These are phyloP conservation scores for Sebastolobus altivelis DNA, from an alignment of 2,797 vertebrate species.

Conservation along the genomic window DNA sequence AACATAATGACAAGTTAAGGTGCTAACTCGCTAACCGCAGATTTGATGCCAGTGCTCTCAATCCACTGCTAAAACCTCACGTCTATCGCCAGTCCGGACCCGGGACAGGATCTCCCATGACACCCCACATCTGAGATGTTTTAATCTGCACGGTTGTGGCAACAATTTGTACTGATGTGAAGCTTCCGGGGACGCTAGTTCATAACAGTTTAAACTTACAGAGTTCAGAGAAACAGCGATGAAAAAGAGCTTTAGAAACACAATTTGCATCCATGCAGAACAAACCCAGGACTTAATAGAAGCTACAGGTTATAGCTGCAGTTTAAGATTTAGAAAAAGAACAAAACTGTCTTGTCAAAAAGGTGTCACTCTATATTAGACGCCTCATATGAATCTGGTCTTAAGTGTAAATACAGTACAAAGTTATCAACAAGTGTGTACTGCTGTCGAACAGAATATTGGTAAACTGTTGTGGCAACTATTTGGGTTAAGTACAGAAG, in stretches of 20 bases:
- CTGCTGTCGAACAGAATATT: neutral
- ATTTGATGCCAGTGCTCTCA: slow-evolving; percentile 4
- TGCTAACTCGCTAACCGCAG: slow-evolving; percentile 9
- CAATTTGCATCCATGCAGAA: neutral
- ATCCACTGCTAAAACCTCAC: slow-evolving; percentile 7
- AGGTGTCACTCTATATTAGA: neutral
- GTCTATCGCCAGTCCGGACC: slow-evolving; percentile 7
- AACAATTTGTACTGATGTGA: neutral
- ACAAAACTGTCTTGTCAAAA: neutral
- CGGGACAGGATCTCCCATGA: slow-evolving; percentile 6
- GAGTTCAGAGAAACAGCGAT: neutral
- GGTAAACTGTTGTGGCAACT: neutral
- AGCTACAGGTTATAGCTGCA: neutral
- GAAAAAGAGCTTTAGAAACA: neutral
- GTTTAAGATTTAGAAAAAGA: neutral
- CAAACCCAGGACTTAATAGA: neutral
- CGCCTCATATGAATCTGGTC: neutral
- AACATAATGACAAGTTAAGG: slow-evolving; percentile 11
- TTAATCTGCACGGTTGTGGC: slow-evolving; percentile 3
- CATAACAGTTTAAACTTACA: neutral
- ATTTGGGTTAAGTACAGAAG: neutral
- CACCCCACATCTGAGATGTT: slow-evolving; percentile 17
- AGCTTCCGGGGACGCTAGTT: neutral
- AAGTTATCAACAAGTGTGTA: neutral
- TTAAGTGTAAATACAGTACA: neutral